phyloP scores from a whole-genome alignment of 2,888 invertebrate genomes.

The Caenorhabditis afra region DNA sequence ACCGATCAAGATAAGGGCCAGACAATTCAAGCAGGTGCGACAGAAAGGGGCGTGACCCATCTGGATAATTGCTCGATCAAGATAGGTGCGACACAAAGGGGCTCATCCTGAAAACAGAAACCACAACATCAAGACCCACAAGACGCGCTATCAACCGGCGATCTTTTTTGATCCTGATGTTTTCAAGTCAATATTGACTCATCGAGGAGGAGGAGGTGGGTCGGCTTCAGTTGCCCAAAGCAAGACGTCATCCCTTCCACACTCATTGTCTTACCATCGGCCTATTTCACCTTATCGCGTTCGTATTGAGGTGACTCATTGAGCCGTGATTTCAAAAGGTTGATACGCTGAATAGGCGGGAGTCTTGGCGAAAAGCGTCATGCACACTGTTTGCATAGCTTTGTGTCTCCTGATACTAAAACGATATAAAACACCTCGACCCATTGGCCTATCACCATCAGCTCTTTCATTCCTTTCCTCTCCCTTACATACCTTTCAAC shows the following conservation, averaged over 20 bases:
- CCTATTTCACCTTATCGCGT: not conserved
- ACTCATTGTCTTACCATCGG: too few species aligned
- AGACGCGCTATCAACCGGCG: too few species aligned
- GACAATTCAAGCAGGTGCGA: too few species aligned
- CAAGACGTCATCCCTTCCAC: too few species aligned
- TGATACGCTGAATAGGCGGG: conserved; percentile 1
- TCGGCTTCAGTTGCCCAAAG: not conserved
- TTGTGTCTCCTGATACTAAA: conserved; percentile 1
- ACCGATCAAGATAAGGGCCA: too few species aligned
- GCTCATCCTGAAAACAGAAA: too few species aligned
- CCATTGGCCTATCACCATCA: not conserved
- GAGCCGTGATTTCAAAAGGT: conserved; percentile 12
- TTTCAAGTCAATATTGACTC: not conserved
- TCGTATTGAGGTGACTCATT: conserved; percentile 7
- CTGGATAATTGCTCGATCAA: too few species aligned
- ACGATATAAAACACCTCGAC: conserved; percentile 22
- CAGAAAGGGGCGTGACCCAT: too few species aligned
- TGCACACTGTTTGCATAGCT: not conserved
- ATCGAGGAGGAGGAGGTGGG: not conserved
- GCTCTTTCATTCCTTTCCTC: not conserved
- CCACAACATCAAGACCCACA: too few species aligned
- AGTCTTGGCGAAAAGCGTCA: not conserved
- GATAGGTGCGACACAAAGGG: too few species aligned
- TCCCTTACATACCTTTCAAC: not conserved
- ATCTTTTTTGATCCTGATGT: conserved; percentile 1